Evolutionary conservation across 2,888 invertebrate genomes (phyloP).

Genomic region (Germaria angustata): DNA sequence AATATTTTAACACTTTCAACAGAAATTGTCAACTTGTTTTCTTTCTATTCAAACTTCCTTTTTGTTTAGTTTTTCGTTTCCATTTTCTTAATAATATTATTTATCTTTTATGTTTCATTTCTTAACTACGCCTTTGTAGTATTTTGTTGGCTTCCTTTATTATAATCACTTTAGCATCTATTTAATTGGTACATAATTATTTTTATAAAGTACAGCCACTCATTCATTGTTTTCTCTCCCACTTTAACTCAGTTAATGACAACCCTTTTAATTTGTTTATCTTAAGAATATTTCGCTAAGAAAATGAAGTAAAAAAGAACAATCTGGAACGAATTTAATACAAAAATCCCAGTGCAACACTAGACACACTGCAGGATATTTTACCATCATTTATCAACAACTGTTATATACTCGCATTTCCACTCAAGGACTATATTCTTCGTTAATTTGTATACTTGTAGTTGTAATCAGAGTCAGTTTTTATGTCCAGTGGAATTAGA

Average conservation of each 20-base stretch:
- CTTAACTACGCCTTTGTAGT: too few species aligned
- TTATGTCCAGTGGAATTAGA: constrained; percentile 3
- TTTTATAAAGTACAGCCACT: background rate
- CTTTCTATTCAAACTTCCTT: too few species aligned
- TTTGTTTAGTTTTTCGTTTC: too few species aligned
- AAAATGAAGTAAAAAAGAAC: too few species aligned
- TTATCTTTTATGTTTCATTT: too few species aligned
- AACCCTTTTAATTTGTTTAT: background rate
- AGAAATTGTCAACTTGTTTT: too few species aligned
- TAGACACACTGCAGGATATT: background rate
- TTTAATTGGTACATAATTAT: background rate
- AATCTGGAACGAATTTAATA: background rate
- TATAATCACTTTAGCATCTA: background rate
- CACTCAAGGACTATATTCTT: background rate
- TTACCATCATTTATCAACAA: constrained; percentile 11
- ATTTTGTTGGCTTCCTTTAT: too few species aligned
- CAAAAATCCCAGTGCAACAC: background rate
- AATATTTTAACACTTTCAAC: too few species aligned
- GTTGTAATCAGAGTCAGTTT: constrained; percentile 1
- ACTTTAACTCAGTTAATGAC: background rate
- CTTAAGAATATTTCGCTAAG: background rate
- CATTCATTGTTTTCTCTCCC: background rate
- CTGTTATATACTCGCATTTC: background rate
- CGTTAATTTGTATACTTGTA: background rate
- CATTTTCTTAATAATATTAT: too few species aligned